These are phyloP conservation scores for Esperia sulphurella DNA, from an alignment of 2,888 invertebrate genomes.

Conservation along the genomic window DNA sequence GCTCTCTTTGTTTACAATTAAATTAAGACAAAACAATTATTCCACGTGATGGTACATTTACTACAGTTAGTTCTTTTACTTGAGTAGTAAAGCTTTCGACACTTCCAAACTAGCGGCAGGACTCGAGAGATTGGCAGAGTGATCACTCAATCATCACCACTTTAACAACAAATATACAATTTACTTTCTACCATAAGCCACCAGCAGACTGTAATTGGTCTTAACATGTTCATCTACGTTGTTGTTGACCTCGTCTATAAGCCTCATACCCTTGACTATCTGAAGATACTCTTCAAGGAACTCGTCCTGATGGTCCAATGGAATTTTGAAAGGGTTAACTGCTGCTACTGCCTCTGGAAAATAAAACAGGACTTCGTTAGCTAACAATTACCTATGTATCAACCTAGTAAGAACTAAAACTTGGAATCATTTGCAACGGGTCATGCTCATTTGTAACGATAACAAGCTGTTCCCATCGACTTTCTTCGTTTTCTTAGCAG, in stretches of 20 bases:
- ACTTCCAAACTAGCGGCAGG: neutral
- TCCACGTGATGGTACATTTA: no score
- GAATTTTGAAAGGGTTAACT: slow-evolving; percentile 85
- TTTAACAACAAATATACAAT: no score
- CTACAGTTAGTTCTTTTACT: no score
- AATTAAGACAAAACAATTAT: no score
- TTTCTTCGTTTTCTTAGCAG: no score
- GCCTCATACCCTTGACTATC: slow-evolving; percentile 65
- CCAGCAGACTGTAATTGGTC: slow-evolving; percentile 67
- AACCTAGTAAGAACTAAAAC: no score
- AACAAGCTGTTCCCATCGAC: no score
- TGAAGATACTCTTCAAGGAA: slow-evolving; percentile 81
- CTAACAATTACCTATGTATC: no score
- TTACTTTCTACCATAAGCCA: slow-evolving; percentile 30
- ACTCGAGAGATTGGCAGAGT: no score
- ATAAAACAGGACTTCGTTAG: neutral
- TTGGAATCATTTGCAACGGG: no score
- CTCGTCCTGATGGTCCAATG: slow-evolving; percentile 75
- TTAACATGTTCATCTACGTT: slow-evolving; percentile 50
- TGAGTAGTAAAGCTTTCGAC: neutral
- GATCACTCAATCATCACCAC: neutral
- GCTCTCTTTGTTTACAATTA: no score
- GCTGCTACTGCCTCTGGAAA: slow-evolving; percentile 81
- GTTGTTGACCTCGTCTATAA: slow-evolving; percentile 50
- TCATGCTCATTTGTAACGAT: no score